Percentiles rank a stretch among this genome's conserved stretches.
These are phyloP conservation scores for Thumatha senex DNA, from an alignment of 2,888 invertebrate genomes.

Conservation along the genomic window DNA sequence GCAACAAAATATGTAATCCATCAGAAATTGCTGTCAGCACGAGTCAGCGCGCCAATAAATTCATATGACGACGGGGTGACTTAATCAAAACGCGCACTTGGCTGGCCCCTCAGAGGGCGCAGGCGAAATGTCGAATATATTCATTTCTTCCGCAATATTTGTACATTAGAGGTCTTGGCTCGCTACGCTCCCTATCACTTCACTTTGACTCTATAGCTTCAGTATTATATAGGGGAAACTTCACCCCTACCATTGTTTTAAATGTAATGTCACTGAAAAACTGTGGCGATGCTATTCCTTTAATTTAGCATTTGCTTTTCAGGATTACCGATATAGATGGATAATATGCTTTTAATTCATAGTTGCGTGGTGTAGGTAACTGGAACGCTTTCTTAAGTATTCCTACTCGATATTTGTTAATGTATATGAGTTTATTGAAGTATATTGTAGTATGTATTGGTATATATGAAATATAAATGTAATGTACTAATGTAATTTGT, in stretches of 20 bases:
- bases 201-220: slow-evolving; percentile 66
- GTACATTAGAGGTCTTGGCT: slow-evolving; percentile 82
- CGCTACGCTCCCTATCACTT: slow-evolving; percentile 65
- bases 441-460: no score
- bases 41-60: slow-evolving; percentile 63
- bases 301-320: no score
- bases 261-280: background rate
- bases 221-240: slow-evolving; percentile 51
- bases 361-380: no score
- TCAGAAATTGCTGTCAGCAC: slow-evolving; percentile 47
- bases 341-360: no score
- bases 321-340: no score
- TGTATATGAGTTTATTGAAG: no score
- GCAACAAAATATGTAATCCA: slow-evolving; percentile 53
- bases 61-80: slow-evolving; percentile 66
- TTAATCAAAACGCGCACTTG: slow-evolving; percentile 78
- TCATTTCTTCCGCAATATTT: slow-evolving; percentile 83
- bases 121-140: slow-evolving; percentile 68
- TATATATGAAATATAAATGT: no score
- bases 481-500: no score
- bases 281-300: no score
- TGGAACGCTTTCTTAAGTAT: no score
- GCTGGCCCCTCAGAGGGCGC: slow-evolving; percentile 23
- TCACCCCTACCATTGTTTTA: slow-evolving; percentile 43
- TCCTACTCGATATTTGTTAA: no score